Base-by-base conservation (phyloP, 1,140 invertebrate species). In the Calycopis cecrops region DNA sequence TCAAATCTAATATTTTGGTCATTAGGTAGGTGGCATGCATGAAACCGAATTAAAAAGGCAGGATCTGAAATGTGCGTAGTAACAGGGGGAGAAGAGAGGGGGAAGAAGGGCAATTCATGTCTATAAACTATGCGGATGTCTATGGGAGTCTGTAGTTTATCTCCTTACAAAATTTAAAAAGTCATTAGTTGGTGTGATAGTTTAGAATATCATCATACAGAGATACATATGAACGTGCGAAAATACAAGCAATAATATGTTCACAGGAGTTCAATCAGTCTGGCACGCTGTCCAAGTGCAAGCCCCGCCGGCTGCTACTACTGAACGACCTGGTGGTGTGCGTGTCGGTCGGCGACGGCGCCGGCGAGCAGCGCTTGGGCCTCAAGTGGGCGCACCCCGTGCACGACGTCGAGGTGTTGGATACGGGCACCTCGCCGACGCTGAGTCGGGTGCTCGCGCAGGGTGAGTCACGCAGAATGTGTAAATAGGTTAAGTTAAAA, bases 241-340 rank as follows among this genome's bases (percentile, higher is more conserved):
- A 3, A 28, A 6, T 28, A 3, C 2, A 28, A 37, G 7, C n/a
- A n/a, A n/a, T n/a, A n/a, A n/a, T n/a, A n/a, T 51, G 3, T 59
- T 76, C 74, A 0, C 65, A 94, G 93, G 96, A 97, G 86, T 95
- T 97, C 76, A 96, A 96, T 87, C 93, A 95, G 85, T 93, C 91
- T 58, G 95, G 95, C 16, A 90, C 94, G 67, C 92, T 95, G 63
- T 93, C 92, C 35, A 98, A 98, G 84, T 92, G 93, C 76, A 92
- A 98, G 91, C 92, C 92, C 72, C 88, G 93, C 75, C 89, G 94
- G 37, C 86, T 98, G 44, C 88, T 98, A 35, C 89, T 98, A 1
- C 89, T 98, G 21, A 98, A 98, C 80, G 96, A 98, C 85, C 90
- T 97, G 52, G 92, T 99, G 9, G 94, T 98, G 21, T 98, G 96